Conservation (phyloP, 2,888 invertebrate genomes). For the Rhingia rostrata region DNA sequence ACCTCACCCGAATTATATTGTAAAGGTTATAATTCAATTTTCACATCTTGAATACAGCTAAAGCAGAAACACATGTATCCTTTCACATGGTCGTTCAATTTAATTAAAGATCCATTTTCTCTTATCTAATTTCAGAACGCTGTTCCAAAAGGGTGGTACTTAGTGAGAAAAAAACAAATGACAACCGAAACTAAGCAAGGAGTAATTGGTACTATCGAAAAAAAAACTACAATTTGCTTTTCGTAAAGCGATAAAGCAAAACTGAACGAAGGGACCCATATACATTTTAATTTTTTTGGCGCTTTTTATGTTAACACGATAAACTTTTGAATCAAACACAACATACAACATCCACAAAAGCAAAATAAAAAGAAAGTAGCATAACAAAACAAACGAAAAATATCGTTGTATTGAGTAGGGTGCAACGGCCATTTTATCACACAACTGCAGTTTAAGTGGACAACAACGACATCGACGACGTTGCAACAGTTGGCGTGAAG, state of each 20-base stretch:
- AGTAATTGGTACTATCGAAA: constrained; percentile 37
- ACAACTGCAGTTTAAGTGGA: constrained; percentile 48
- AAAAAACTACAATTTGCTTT: constrained; percentile 19
- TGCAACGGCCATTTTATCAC: constrained; percentile 73
- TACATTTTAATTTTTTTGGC: constrained; percentile 42
- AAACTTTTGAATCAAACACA: constrained; percentile 38
- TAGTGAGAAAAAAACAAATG: constrained; percentile 1
- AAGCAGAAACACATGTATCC: constrained; percentile 17
- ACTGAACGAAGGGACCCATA: not conserved
- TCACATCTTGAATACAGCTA: constrained; percentile 12
- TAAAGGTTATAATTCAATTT: constrained; percentile 33
- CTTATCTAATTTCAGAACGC: constrained; percentile 60
- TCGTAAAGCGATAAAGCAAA: constrained; percentile 9
- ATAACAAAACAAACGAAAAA: constrained; percentile 40
- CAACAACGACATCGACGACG: constrained; percentile 25
- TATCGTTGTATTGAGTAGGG: constrained; percentile 59
- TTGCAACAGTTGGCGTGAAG: constrained; percentile 73
- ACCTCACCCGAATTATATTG: not conserved
- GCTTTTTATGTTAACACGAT: constrained; percentile 57
- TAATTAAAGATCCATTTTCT: constrained; percentile 54
- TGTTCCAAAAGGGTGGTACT: constrained; percentile 24
- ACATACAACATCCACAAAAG: constrained; percentile 19
- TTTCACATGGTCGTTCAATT: constrained; percentile 30
- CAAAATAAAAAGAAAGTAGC: not conserved
- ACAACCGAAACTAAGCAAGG: constrained; percentile 21